Conservation (phyloP, 2,113 vertebrate species). For the Bubo scandiacus region DNA sequence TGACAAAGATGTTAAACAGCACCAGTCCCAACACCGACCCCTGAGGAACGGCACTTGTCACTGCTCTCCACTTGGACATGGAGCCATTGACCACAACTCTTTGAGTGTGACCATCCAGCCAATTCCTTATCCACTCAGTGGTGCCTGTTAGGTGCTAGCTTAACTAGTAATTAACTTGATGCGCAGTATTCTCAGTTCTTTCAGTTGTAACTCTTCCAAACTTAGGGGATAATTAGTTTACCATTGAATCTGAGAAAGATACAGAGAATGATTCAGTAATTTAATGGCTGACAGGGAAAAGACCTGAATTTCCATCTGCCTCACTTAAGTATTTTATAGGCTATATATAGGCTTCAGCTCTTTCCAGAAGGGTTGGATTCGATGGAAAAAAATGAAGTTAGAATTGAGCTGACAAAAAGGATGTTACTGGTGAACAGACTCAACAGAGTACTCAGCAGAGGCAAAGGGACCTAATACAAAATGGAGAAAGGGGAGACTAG, state of each 20-base stretch:
- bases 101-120: too few species aligned
- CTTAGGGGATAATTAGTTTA: not conserved
- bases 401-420: not conserved
- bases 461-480: not conserved
- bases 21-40: too few species aligned
- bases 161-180: not conserved
- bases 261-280: not conserved
- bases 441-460: not conserved
- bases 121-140: too few species aligned
- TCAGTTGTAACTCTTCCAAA: not conserved
- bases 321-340: slow-evolving; percentile 30
- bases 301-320: slow-evolving; percentile 39
- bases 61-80: too few species aligned
- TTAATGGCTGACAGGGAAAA: not conserved
- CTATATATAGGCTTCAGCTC: slow-evolving; percentile 41
- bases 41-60: too few species aligned
- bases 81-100: too few species aligned
- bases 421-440: not conserved
- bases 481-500: not conserved
- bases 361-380: slow-evolving; percentile 31
- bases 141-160: not conserved
- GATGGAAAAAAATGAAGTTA: not conserved
- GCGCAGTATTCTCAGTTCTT: not conserved
- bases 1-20: too few species aligned
- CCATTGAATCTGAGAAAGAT: not conserved